Evolutionary conservation across 2,797 vertebrate species (phyloP), one percentile per base, ranked within the genome.

Genomic region (Poeciliopsis presidionis): DNA sequence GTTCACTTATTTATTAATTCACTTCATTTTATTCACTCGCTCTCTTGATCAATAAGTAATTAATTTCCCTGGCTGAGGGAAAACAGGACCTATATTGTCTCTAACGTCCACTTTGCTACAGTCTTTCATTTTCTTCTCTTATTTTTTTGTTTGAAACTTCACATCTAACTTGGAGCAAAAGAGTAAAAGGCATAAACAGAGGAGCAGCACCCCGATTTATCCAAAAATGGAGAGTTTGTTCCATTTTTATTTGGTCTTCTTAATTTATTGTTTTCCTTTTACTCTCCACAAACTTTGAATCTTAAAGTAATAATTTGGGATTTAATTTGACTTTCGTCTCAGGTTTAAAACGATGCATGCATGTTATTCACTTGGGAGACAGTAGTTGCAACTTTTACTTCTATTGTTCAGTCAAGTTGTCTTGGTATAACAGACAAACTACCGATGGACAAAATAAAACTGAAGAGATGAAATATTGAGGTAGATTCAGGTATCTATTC

Each of bases 41-140:
- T 88, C 78, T 81, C 79, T 81, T 90, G 92, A 96, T 96, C 95
- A 94, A 95, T 96, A 96, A 94, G 93, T 93, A 93, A 95, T 96
- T 96, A 94, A 96, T 96, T 94, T 95, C 80, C 83, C 86, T 74
- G 81, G 89, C 87, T 88, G 84, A 88, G 81, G 83, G 90, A 93
- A 92, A 93, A 89, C 87, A 90, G 79, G 86, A 78, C 81, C 84
- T 84, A 81, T 89, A 87, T 86, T 91, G 89, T 89, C 67, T 77
- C 82, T 78, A 90, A 91, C 81, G 77, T 86, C 77, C 75, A 82
- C 84, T 82, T 76, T 77, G 85, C 75, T 75, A 77, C 80, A 43
- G 75, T 91, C 80, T 89, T 81, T 86, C 71, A n/a, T 84, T 69
- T 82, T 18, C 47, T 59, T 72, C 63, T 20, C 72, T 45, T 46